phyloP scores from a whole-genome alignment of 2,888 invertebrate genomes.

The Drosophila algonquin region DNA sequence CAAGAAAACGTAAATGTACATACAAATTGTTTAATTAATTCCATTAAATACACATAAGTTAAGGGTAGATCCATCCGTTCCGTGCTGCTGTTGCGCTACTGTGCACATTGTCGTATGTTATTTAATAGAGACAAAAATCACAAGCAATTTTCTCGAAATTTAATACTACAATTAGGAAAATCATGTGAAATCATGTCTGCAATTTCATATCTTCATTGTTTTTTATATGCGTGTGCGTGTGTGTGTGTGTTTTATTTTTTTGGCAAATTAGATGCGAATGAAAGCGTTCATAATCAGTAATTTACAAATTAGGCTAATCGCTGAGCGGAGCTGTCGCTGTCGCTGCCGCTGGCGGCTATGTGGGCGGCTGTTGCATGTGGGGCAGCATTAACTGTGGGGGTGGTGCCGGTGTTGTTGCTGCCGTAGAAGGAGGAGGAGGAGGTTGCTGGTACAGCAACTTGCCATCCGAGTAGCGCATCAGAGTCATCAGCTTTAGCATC shows the following conservation, averaged over 20 bases:
- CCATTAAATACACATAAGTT: not conserved
- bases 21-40: slow-evolving; percentile 3
- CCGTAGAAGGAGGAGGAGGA: slow-evolving; percentile 27
- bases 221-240: not conserved
- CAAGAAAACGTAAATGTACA: not conserved
- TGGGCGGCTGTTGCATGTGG: slow-evolving; percentile 17
- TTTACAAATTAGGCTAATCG: slow-evolving; percentile 63
- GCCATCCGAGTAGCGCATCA: slow-evolving; percentile 81
- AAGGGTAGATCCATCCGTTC: not conserved
- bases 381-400: slow-evolving; percentile 11
- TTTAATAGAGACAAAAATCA: slow-evolving; percentile 51
- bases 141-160: slow-evolving; percentile 58
- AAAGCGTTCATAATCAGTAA: slow-evolving; percentile 26
- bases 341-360: not conserved
- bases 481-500: slow-evolving; percentile 82
- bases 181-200: slow-evolving; percentile 28
- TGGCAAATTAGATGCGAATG: slow-evolving; percentile 55
- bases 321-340: slow-evolving; percentile 5
- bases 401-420: not conserved
- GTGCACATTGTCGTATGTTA: slow-evolving; percentile 3
- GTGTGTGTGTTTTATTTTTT: slow-evolving; percentile 29
- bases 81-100: slow-evolving; percentile 3
- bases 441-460: slow-evolving; percentile 62
- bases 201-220: slow-evolving; percentile 18
- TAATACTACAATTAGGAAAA: slow-evolving; percentile 67